Evolutionary conservation across 2,797 vertebrate species (phyloP), one percentile per base, ranked within the genome.

Genomic region (Sebastiscus albofasciatus): DNA sequence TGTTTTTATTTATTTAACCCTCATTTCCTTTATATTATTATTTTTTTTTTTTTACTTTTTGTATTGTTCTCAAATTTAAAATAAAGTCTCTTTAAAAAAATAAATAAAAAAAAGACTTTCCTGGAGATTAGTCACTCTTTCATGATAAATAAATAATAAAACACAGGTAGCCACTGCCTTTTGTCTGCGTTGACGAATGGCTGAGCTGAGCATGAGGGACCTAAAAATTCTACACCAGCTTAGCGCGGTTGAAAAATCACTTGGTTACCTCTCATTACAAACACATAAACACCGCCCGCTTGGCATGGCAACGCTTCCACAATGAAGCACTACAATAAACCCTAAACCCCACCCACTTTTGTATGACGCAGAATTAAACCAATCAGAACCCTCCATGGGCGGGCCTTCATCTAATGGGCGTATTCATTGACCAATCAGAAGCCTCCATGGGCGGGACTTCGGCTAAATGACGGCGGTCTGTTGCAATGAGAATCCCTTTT

Each of bases 401-500:
- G 87, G 92, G 80, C 12, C 13, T 39, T 13, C 2, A 39, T 39
- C 5, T 39, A 39, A 39, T 39, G 36, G 36, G 36, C 36, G 36
- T 39, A 39, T 39, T 5, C 1, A 0, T 2, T 0, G 18, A 1
- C 95, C 91, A 93, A 95, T 96, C 26, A 60, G 0, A 33, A 8
- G 0, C 7, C 2, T 2, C 0, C 0, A 0, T 79, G 65, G 92
- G 89, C 79, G 87, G 92, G 81, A 34, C 12, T 33, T 52, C 0
- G 1, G 4, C 11, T 92, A 89, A 95, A 67, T 93, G 95, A 95
- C 83, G 71, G 90, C 8, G 18, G 1, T n/a, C 2, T 84, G 61
- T 67, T 84, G 71, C 95, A 95, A 96, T 96, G 69, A 88, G 54
- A 75, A 66, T 4, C 26, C 73, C 16, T 55, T 79, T 58, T 83